Evolutionary conservation across 2,797 vertebrate genomes (phyloP).

Genomic region (Pantherophis alleghaniensis): DNA sequence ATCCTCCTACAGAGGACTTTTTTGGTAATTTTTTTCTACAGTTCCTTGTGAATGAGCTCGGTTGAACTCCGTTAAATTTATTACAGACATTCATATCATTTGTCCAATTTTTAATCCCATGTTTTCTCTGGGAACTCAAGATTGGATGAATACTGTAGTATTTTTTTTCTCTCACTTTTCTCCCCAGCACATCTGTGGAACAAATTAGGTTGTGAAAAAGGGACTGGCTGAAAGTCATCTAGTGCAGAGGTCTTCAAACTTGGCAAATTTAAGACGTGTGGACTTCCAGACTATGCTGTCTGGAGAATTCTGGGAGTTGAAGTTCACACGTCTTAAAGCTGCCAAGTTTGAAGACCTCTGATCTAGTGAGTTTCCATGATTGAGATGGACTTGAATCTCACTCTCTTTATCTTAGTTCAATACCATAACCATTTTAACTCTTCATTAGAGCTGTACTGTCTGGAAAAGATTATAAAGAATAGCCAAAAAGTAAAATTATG

Average conservation of each 20-base stretch:
- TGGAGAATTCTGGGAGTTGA: too few species aligned
- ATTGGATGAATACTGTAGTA: neutral
- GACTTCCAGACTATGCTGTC: too few species aligned
- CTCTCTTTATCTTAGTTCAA: neutral
- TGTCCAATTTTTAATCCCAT: neutral
- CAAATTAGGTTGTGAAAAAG: neutral
- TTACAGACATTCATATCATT: neutral
- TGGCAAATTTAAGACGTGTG: too few species aligned
- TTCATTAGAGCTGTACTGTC: neutral
- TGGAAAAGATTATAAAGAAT: neutral
- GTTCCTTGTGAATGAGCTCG: neutral
- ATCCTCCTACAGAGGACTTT: neutral
- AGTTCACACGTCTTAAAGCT: too few species aligned
- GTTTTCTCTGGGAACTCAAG: neutral
- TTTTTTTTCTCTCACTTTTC: neutral
- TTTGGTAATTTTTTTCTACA: neutral
- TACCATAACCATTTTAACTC: neutral
- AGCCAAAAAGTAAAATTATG: neutral
- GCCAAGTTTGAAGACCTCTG: too few species aligned
- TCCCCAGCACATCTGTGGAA: neutral
- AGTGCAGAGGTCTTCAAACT: too few species aligned
- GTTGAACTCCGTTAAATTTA: neutral
- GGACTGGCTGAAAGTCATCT: neutral
- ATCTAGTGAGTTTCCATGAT: neutral
- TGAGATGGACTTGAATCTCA: neutral